Base-by-base conservation (phyloP, 2,113 vertebrate genomes). In the Pycnonotus jocosus region DNA sequence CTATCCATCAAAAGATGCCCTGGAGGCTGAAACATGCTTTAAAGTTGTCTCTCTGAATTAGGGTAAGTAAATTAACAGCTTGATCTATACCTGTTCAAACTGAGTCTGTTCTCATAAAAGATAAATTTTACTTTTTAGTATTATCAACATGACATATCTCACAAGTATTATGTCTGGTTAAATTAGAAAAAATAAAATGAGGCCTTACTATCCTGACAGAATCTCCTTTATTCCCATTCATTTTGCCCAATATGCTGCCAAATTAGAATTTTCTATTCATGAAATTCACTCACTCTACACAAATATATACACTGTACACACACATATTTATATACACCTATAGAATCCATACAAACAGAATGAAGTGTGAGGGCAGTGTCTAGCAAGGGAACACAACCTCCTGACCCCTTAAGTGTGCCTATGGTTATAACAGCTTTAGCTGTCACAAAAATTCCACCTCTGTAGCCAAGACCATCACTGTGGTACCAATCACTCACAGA, bases 1-100 rank as follows among this genome's bases (percentile, higher is more conserved):
- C 73, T 69, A 81, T 76, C 61, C 84, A 92, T 95, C 94, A 95
- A 60, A 88, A 87, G 31, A 85, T 48, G 40, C 66, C 86, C 86
- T 57, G 23, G 31, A 87, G 93, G 66, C 57, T 76, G 33, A 80
- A 85, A 81, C 30, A 28, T 23, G n/a, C 61, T 81, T 80, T 83
- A 40, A 76, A 84, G 51, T 30, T 94, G 92, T 88, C 88, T 80
- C n/a, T 57, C 57, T 60, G 66, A 72, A 74, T 93, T 56, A 85
- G 25, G 15, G 40, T 42, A 53, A 86, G 18, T 64, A 79, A 78
- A 42, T 87, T 30, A 45, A 45, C 45, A 92, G 58, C 68, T 73
- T 82, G 64, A 93, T 73, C 60, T 86, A 68, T 60, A 88, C 50
- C 50, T 81, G 47, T 83, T 38, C 35, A 21, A 44, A 74, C 53